Conservation (phyloP, 2,113 vertebrate species). For the Piaya cayana region DNA sequence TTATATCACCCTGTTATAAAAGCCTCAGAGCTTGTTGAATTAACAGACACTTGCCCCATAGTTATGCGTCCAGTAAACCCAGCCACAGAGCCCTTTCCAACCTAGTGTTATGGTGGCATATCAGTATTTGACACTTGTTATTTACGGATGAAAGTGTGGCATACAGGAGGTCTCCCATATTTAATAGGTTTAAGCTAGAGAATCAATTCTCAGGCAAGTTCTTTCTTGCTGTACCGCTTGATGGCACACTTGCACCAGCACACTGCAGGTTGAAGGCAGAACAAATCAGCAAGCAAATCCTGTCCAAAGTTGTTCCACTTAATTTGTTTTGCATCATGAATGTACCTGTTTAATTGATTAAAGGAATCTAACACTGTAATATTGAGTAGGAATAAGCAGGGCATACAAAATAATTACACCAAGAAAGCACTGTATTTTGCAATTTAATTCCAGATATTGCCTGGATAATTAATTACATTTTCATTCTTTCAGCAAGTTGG, state of each 20-base stretch:
- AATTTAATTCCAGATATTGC: not conserved
- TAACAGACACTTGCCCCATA: not conserved
- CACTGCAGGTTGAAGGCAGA: not conserved
- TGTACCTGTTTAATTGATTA: slow-evolving; percentile 39
- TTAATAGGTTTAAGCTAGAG: not conserved
- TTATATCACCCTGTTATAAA: not conserved
- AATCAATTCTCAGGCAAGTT: not conserved
- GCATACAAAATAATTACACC: slow-evolving; percentile 29
- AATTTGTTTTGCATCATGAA: slow-evolving; percentile 36
- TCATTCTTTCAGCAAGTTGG: not conserved
- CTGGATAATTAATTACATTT: not conserved
- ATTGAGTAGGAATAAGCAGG: slow-evolving; percentile 7
- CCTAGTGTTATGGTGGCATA: fast-evolving
- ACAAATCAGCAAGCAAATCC: not conserved
- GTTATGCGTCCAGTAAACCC: not conserved
- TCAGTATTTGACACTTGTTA: not conserved
- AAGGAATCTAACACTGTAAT: not conserved
- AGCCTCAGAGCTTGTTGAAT: not conserved
- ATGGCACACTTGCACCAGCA: slow-evolving; percentile 58
- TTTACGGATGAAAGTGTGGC: not conserved
- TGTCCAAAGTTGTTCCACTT: not conserved
- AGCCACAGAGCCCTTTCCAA: not conserved
- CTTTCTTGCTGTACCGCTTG: slow-evolving; percentile 43
- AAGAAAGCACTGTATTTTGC: not conserved
- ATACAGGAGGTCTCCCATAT: not conserved